Evolutionary conservation across 2,888 invertebrate species (phyloP).

Genomic region (Hemistola chrysoprasaria): DNA sequence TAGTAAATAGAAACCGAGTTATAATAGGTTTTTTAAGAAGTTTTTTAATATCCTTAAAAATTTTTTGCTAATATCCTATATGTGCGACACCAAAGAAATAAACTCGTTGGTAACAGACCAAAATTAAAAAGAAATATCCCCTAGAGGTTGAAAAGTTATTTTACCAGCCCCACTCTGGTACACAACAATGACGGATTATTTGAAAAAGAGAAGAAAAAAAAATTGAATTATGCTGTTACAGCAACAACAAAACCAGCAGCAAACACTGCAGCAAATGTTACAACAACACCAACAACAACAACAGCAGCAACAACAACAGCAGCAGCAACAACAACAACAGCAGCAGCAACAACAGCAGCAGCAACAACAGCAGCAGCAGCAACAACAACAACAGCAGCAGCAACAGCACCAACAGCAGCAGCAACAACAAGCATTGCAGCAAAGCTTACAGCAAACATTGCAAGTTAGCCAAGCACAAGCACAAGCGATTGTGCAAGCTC

Average conservation of each 20-base stretch:
- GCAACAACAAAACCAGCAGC: slow-evolving; percentile 44
- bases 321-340: slow-evolving; percentile 51
- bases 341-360: slow-evolving; percentile 53
- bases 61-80: no score
- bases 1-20: no score
- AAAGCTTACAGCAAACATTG: slow-evolving; percentile 63
- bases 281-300: slow-evolving; percentile 14
- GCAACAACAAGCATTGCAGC: slow-evolving; percentile 57
- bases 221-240: no score
- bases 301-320: slow-evolving; percentile 47
- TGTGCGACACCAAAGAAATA: no score
- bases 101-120: no score
- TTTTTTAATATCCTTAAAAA: no score
- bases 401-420: slow-evolving; percentile 48
- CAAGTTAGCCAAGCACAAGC: slow-evolving; percentile 75
- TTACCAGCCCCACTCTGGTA: no score
- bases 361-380: slow-evolving; percentile 41
- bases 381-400: slow-evolving; percentile 39
- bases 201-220: no score
- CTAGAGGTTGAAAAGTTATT: no score
- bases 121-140: no score
- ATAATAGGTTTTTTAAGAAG: no score
- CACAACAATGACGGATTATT: no score
- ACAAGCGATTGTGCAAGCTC: slow-evolving; percentile 71
- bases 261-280: slow-evolving; percentile 30